Conservation (phyloP, 2,113 vertebrate species). For the Hippopotamus amphibius region DNA sequence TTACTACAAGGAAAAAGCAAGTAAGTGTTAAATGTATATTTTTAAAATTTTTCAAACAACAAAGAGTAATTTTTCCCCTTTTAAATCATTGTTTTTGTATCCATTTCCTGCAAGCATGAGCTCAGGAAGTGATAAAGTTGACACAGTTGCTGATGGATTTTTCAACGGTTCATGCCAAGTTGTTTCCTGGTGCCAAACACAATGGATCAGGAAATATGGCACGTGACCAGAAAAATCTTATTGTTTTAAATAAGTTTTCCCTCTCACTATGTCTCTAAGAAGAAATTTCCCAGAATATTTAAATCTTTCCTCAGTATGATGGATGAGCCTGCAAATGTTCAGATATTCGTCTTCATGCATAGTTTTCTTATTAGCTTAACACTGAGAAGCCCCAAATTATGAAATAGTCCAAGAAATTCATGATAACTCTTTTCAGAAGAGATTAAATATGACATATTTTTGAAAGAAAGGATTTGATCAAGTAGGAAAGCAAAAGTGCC, state of each 20-base stretch:
- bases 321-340: slow-evolving; percentile 32
- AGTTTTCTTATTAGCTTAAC: slow-evolving; percentile 66
- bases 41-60: slow-evolving; percentile 66
- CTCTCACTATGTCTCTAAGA: slow-evolving; percentile 56
- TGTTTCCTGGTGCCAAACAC: slow-evolving; percentile 86
- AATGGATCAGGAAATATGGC: slow-evolving; percentile 87
- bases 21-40: background rate
- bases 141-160: slow-evolving; percentile 83
- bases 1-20: background rate
- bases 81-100: slow-evolving; percentile 83
- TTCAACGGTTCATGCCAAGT: slow-evolving; percentile 80
- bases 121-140: slow-evolving; percentile 90
- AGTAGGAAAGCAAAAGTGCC: background rate
- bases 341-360: slow-evolving; percentile 56
- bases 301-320: background rate
- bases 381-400: slow-evolving; percentile 43
- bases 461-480: background rate
- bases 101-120: slow-evolving; percentile 83
- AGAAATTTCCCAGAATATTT: slow-evolving; percentile 54
- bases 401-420: slow-evolving; percentile 6
- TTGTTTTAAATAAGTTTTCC: slow-evolving; percentile 78
- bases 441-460: slow-evolving; percentile 46
- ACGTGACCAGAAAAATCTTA: slow-evolving; percentile 86
- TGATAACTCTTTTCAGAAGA: background rate
- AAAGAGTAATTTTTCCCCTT: slow-evolving; percentile 59